phyloP scores from a whole-genome alignment of 2,113 vertebrate species.

The Apteryx owenii region DNA sequence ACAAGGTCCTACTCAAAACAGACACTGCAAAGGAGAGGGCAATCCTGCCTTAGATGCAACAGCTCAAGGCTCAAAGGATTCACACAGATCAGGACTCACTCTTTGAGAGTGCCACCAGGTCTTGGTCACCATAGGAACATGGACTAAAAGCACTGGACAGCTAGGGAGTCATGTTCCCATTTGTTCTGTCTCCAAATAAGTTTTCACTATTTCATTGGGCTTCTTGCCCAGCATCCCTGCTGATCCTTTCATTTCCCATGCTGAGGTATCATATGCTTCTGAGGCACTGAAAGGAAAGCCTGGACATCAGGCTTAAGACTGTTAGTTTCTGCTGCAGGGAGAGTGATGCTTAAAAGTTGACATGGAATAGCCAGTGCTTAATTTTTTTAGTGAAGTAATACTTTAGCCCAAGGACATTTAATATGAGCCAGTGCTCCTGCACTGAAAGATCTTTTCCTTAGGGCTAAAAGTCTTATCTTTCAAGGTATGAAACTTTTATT shows the following conservation, averaged over 20 bases:
- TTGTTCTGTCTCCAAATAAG: background rate
- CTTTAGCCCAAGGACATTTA: background rate
- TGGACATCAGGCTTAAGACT: background rate
- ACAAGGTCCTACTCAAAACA: background rate
- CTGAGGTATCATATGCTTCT: background rate
- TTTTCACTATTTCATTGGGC: background rate
- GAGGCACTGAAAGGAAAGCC: background rate
- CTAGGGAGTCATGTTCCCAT: background rate
- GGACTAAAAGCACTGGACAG: background rate
- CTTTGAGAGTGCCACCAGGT: background rate
- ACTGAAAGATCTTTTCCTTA: background rate
- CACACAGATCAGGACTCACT: background rate
- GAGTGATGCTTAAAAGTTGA: background rate
- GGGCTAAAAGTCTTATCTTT: background rate
- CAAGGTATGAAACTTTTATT: background rate
- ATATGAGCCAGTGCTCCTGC: background rate
- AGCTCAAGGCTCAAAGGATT: background rate
- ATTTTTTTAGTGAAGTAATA: background rate
- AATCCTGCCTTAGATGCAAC: background rate
- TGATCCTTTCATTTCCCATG: background rate
- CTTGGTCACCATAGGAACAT: background rate
- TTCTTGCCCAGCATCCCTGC: background rate
- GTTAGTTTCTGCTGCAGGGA: background rate
- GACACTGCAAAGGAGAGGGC: background rate
- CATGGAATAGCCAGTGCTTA: background rate